A percentile compares a stretch with the other conserved stretches of the same genome.
These are phyloP conservation scores for Gymnogyps californianus DNA, from an alignment of 2,113 vertebrate genomes.

Conservation along the genomic window DNA sequence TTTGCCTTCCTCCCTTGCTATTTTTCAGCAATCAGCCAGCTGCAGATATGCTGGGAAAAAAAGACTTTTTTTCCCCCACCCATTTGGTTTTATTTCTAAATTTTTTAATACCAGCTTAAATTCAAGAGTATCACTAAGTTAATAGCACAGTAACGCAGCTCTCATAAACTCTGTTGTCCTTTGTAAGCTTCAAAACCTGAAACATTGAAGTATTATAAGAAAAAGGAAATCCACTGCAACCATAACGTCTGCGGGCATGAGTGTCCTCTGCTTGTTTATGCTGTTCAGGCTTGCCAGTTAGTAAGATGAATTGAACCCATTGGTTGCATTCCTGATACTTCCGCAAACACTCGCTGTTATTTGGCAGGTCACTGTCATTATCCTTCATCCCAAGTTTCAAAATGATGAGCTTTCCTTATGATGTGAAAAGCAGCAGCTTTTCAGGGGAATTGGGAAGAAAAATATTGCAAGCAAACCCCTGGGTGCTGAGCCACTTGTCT, in stretches of 20 bases:
- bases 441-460: neutral
- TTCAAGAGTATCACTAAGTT: neutral
- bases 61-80: fast-evolving
- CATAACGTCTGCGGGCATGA: neutral
- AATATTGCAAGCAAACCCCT: neutral
- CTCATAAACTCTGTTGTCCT: neutral
- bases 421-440: neutral
- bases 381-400: neutral
- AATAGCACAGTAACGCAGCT: neutral
- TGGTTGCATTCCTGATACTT: neutral
- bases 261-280: neutral
- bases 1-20: neutral
- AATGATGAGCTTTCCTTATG: neutral
- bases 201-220: neutral
- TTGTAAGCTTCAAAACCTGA: neutral
- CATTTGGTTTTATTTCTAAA: neutral
- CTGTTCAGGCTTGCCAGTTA: neutral
- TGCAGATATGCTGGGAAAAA: neutral
- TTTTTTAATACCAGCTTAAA: neutral
- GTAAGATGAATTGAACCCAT: neutral
- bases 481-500: neutral
- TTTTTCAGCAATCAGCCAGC: neutral
- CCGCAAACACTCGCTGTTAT: neutral
- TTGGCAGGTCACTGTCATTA: neutral
- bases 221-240: neutral